Evolutionary conservation across 92 coral and sea anemone species (phyloP).

Genomic region (Porites rus): DNA sequence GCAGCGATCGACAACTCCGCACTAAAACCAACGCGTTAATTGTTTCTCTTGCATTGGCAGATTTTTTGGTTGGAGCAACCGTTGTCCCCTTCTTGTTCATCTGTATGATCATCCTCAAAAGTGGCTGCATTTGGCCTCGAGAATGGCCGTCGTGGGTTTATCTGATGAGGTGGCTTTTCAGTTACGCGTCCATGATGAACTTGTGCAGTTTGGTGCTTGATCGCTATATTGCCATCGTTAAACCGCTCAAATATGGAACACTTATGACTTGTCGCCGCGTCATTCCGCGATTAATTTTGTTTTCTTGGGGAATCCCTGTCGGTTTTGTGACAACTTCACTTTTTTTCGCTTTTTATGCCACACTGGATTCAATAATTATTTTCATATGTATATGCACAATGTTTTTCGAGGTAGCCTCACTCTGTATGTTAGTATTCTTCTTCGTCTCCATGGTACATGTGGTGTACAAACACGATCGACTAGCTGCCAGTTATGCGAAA

Average conservation of each 20-base stretch:
- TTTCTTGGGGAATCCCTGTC: conserved; percentile 3
- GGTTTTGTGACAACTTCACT: too few species aligned
- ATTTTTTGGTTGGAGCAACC: background rate
- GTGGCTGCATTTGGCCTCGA: background rate
- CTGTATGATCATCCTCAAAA: background rate
- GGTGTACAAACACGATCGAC: background rate
- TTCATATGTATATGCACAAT: background rate
- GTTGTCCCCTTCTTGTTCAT: background rate
- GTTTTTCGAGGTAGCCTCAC: background rate
- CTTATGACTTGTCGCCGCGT: background rate
- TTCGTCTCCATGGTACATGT: background rate
- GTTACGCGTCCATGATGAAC: background rate
- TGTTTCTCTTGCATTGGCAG: background rate
- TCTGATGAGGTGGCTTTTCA: background rate
- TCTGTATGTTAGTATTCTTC: background rate
- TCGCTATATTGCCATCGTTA: background rate
- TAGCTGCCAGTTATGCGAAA: background rate
- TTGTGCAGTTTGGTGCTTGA: conserved; percentile 12
- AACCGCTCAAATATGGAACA: background rate
- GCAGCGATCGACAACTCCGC: background rate
- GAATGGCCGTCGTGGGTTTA: background rate
- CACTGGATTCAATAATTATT: background rate
- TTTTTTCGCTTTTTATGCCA: background rate
- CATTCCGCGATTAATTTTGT: background rate
- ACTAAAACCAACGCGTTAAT: background rate